These are phyloP conservation scores for Solen grandis DNA, from an alignment of 1,140 invertebrate species.

Conservation along the genomic window DNA sequence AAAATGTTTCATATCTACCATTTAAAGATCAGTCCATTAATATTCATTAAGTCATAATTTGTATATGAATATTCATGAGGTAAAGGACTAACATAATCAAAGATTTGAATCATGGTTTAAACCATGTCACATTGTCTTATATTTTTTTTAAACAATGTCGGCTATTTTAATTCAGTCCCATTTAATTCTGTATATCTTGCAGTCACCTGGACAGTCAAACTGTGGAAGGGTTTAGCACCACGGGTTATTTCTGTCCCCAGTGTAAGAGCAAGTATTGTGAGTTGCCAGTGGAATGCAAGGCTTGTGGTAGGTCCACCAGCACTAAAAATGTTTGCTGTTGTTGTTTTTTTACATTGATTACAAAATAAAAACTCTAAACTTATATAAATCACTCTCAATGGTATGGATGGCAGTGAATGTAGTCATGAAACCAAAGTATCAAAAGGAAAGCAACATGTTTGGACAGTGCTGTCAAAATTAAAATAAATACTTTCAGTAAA, in stretches of 20 bases:
- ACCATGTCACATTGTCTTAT: too few species aligned
- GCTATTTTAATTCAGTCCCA: too few species aligned
- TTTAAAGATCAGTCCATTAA: too few species aligned
- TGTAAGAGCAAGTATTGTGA: slow-evolving; percentile 99
- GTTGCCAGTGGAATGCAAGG: slow-evolving; percentile 96
- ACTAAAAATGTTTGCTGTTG: not conserved
- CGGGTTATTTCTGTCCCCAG: slow-evolving; percentile 97
- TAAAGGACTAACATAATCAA: too few species aligned
- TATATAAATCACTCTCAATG: not conserved
- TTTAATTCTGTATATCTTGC: too few species aligned
- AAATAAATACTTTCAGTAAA: too few species aligned
- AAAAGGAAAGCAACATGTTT: not conserved
- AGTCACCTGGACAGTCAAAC: slow-evolving; percentile 83
- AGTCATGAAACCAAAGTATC: not conserved
- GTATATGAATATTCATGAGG: too few species aligned
- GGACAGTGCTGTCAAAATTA: too few species aligned
- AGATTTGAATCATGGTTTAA: too few species aligned
- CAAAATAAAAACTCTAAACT: not conserved
- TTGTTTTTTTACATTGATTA: not conserved
- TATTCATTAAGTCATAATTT: too few species aligned
- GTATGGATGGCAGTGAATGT: not conserved
- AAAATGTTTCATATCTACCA: too few species aligned
- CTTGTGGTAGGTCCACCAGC: slow-evolving; percentile 86
- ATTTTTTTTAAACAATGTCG: too few species aligned
- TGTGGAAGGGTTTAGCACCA: slow-evolving; percentile 83